Percentiles rank a stretch among this genome's conserved stretches.
Conservation (phyloP, 2,888 invertebrate genomes). For the Tetanocera ferruginea region DNA sequence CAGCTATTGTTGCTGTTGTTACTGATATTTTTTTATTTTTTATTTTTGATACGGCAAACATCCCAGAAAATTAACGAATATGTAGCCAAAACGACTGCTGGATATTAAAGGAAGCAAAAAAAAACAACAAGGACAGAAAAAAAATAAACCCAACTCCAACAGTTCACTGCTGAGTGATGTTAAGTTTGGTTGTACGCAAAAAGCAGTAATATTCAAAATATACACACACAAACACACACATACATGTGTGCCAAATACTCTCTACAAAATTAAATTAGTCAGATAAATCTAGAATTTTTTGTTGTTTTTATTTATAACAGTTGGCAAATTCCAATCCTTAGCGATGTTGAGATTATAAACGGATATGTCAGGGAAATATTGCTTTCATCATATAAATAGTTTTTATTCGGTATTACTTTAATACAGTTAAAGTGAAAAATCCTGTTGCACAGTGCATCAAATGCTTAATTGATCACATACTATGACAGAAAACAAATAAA, state of each 20-base stretch:
- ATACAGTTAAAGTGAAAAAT: too few relatives aligned
- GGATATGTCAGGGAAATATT: too few relatives aligned
- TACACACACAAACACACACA: neutral
- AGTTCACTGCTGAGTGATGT: slow-evolving; percentile 33
- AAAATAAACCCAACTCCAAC: neutral
- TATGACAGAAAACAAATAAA: too few relatives aligned
- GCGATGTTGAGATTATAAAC: too few relatives aligned
- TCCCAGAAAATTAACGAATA: slow-evolving; percentile 44
- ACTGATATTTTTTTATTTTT: neutral
- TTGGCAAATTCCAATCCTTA: too few relatives aligned
- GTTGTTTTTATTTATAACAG: too few relatives aligned
- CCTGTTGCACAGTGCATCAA: too few relatives aligned
- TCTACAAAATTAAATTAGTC: neutral
- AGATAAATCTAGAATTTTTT: too few relatives aligned
- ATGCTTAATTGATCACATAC: too few relatives aligned
- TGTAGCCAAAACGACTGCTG: slow-evolving; percentile 37
- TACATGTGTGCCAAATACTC: neutral
- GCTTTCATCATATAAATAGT: too few relatives aligned
- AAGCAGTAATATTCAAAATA: neutral
- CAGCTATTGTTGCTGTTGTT: slow-evolving; percentile 1
- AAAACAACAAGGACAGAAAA: slow-evolving; percentile 1
- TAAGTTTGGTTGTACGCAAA: slow-evolving; percentile 1
- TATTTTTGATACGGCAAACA: slow-evolving; percentile 17
- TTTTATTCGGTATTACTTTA: too few relatives aligned
- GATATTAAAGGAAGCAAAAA: slow-evolving; percentile 29